Evolutionary conservation across 23 tunicate genomes (phyloP).

Genomic region (Halocynthia aurantium): DNA sequence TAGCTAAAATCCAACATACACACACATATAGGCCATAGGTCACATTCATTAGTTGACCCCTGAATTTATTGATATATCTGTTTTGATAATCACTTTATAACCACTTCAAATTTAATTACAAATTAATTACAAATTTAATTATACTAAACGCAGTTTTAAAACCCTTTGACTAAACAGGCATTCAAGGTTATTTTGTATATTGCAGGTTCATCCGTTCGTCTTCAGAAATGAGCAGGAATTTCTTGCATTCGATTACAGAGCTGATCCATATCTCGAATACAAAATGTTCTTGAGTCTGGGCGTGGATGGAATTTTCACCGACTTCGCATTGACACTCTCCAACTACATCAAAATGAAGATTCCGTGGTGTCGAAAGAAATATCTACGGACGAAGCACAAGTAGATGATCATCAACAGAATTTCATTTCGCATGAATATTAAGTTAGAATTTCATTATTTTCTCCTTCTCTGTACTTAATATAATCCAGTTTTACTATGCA

Average conservation of each 20-base stretch:
- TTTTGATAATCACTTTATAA: neutral
- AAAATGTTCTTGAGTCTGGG: slow-evolving; percentile 23
- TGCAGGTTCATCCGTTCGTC: slow-evolving; percentile 48
- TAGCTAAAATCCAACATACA: too few species aligned
- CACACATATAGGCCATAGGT: too few species aligned
- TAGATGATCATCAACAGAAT: too few species aligned
- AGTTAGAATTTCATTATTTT: too few species aligned
- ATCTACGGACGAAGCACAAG: too few species aligned
- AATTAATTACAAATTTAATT: neutral
- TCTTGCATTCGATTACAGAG: slow-evolving; percentile 56
- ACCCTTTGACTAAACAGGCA: neutral
- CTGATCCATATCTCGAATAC: slow-evolving; percentile 62
- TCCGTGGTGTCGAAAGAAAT: too few species aligned
- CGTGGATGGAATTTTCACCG: slow-evolving; percentile 72
- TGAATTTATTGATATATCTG: too few species aligned
- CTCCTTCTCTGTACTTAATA: too few species aligned
- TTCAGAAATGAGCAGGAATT: slow-evolving; percentile 43
- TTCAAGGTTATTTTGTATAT: neutral
- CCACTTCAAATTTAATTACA: neutral
- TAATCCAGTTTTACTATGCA: too few species aligned
- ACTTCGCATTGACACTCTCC: slow-evolving; percentile 43
- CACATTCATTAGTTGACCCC: too few species aligned
- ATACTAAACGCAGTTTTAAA: neutral
- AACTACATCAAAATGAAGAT: slow-evolving; percentile 18
- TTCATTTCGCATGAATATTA: too few species aligned